These are phyloP conservation scores for Paramisgurnus dabryanus DNA, from an alignment of 2,113 vertebrate species.

Conservation along the genomic window DNA sequence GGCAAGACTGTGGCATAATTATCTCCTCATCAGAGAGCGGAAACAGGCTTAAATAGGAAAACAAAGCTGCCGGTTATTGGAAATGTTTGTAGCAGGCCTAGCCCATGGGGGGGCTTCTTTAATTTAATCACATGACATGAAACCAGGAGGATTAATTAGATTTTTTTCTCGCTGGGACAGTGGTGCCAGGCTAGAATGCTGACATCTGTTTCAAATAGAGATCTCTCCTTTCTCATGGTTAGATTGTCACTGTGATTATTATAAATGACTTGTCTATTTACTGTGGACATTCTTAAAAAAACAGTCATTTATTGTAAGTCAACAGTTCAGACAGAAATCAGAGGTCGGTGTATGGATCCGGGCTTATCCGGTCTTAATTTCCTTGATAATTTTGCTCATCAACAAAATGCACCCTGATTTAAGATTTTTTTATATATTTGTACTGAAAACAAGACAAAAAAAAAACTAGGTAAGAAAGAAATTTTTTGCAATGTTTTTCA, in stretches of 20 bases:
- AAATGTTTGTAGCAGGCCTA: conserved; percentile 87
- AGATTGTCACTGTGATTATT: conserved; percentile 74
- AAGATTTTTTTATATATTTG: too few relatives aligned
- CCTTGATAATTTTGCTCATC: too few relatives aligned
- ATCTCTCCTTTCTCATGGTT: conserved; percentile 65
- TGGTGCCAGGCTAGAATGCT: conserved; percentile 66
- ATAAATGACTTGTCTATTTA: conserved; percentile 42
- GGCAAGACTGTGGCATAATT: conserved; percentile 95
- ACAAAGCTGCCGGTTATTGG: conserved; percentile 87
- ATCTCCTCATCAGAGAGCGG: conserved; percentile 89
- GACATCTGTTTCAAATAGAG: conserved; percentile 78
- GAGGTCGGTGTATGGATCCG: too few relatives aligned
- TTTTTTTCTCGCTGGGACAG: conserved; percentile 79
- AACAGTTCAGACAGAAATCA: too few relatives aligned
- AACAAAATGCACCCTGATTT: too few relatives aligned
- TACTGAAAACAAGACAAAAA: too few relatives aligned
- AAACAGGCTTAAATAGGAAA: conserved; percentile 96
- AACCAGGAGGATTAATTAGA: conserved; percentile 96
- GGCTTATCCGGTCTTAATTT: too few relatives aligned
- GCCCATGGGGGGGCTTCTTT: conserved; percentile 89
- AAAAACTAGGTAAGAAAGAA: too few relatives aligned
- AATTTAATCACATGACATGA: conserved; percentile 93
- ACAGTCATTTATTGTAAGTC: too few relatives aligned
- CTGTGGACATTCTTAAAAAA: background rate
- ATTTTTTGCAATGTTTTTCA: too few relatives aligned